Percentiles rank a stretch among this genome's conserved stretches.
Conservation (phyloP, 2,888 invertebrate species). For the Rhamnusium bicolor region DNA sequence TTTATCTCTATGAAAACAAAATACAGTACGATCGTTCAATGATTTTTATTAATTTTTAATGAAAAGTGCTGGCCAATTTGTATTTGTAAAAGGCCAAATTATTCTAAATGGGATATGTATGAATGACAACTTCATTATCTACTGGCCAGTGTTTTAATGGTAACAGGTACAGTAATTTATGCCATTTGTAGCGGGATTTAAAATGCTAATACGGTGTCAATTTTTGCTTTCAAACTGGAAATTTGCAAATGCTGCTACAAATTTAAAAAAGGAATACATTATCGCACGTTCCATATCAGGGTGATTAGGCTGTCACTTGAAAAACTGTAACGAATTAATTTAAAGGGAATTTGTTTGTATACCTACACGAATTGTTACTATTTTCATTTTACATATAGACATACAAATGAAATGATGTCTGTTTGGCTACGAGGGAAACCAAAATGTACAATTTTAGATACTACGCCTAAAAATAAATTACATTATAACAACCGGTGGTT, state of each 20-base stretch:
- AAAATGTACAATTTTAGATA: too few species aligned
- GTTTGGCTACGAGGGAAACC: too few species aligned
- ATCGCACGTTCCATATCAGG: slow-evolving; percentile 1
- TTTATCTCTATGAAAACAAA: neutral
- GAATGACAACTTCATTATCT: slow-evolving; percentile 41
- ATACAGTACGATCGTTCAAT: neutral
- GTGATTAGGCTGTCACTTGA: neutral
- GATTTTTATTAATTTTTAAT: slow-evolving; percentile 19
- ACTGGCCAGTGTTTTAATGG: slow-evolving; percentile 32
- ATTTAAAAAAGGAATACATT: slow-evolving; percentile 36
- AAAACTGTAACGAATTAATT: too few species aligned
- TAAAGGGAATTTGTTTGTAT: too few species aligned
- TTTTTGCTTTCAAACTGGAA: slow-evolving; percentile 49
- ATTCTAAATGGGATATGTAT: slow-evolving; percentile 35
- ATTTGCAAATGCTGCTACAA: slow-evolving; percentile 47
- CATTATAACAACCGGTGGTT: too few species aligned
- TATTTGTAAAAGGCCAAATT: slow-evolving; percentile 39
- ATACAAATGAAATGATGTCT: too few species aligned
- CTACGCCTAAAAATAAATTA: too few species aligned
- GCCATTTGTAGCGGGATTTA: slow-evolving; percentile 53
- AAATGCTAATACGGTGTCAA: slow-evolving; percentile 54
- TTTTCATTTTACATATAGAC: too few species aligned
- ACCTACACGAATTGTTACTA: too few species aligned
- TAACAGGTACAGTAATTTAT: slow-evolving; percentile 46
- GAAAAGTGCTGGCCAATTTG: slow-evolving; percentile 28